phyloP scores from a whole-genome alignment of 2,113 vertebrate genomes.

The Erythrocercus mccallii region DNA sequence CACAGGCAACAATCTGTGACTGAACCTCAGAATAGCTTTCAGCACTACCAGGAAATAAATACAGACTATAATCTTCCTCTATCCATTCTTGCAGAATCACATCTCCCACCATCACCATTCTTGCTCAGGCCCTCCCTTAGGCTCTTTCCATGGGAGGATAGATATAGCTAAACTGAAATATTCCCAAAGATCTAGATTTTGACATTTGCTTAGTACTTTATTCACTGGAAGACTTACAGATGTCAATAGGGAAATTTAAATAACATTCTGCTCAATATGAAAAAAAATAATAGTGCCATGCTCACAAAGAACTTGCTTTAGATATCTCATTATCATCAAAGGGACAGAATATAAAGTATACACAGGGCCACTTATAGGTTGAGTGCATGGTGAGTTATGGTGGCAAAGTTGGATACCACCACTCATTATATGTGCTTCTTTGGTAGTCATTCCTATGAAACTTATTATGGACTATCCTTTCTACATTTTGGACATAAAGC shows the following conservation, averaged over 20 bases:
- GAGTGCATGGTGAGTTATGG: background rate
- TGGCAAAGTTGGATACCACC: background rate
- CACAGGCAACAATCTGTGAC: background rate
- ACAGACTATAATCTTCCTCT: background rate
- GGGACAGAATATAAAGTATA: background rate
- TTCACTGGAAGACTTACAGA: background rate
- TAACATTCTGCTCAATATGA: background rate
- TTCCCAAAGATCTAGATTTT: background rate
- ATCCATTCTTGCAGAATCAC: background rate
- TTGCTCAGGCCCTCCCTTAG: background rate
- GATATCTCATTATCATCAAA: background rate
- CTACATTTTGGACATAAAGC: background rate
- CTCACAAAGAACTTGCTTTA: background rate
- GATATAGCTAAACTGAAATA: background rate
- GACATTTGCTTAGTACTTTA: background rate
- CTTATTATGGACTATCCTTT: background rate
- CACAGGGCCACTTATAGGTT: background rate
- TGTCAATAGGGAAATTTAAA: background rate
- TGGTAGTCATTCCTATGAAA: background rate
- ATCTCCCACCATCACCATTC: background rate
- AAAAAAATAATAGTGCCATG: background rate
- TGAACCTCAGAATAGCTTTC: background rate
- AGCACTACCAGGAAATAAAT: background rate
- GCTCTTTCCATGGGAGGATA: background rate
- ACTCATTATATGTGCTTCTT: background rate